Evolutionary conservation across 2,888 invertebrate species (phyloP).

Genomic region (Brachynemurus nebulosus): DNA sequence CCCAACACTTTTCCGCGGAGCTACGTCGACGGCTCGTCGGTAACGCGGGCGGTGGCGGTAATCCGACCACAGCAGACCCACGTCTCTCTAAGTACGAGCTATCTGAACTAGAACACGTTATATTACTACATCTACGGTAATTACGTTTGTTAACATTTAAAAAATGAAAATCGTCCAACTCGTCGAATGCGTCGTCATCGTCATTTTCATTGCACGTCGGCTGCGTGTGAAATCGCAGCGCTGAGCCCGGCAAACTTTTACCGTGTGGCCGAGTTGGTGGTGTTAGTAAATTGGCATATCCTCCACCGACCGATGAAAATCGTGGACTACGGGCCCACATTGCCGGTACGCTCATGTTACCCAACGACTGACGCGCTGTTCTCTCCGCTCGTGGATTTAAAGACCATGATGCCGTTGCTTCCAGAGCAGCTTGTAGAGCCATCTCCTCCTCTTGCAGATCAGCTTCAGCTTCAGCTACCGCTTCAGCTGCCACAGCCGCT

Average conservation of each 20-base stretch:
- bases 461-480: conserved; percentile 57
- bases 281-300: conserved; percentile 57
- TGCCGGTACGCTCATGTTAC: conserved; percentile 48
- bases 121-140: conserved; percentile 58
- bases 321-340: conserved; percentile 34
- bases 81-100: conserved; percentile 72
- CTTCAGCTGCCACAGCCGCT: conserved; percentile 56
- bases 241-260: conserved; percentile 46
- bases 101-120: conserved; percentile 73
- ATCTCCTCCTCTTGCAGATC: conserved; percentile 53
- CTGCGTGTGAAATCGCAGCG: conserved; percentile 30
- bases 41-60: conserved; percentile 43
- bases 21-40: conserved; percentile 30
- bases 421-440: conserved; percentile 52
- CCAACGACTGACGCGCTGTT: conserved; percentile 46
- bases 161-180: conserved; percentile 18
- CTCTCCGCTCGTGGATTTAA: conserved; percentile 34
- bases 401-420: conserved; percentile 46
- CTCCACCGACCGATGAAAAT: conserved; percentile 50
- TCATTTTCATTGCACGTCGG: conserved; percentile 33
- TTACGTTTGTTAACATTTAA: conserved; percentile 22
- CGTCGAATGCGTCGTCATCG: conserved; percentile 24
- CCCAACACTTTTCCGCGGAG: conserved; percentile 36
- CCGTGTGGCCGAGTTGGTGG: conserved; percentile 47
- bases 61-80: conserved; percentile 63